These are phyloP conservation scores for Tragelaphus strepsiceros DNA, from an alignment of 2,113 vertebrate species.

Conservation along the genomic window DNA sequence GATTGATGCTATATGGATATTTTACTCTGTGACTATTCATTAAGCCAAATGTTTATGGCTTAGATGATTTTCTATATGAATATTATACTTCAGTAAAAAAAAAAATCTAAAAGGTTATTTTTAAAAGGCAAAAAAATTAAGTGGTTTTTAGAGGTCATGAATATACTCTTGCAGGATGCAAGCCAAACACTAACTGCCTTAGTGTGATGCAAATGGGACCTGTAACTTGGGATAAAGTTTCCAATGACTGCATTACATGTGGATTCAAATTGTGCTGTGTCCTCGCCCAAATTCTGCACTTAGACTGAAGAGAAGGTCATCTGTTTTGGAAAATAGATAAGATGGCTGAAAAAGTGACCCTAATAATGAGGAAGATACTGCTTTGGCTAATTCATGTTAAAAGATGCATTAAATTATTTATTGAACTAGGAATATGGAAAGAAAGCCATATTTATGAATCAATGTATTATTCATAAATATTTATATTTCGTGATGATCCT, in stretches of 20 bases:
- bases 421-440: not conserved
- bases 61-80: not conserved
- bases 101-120: not conserved
- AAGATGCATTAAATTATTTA: not conserved
- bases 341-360: not conserved
- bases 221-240: conserved; percentile 63
- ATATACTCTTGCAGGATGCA: not conserved
- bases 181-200: conserved; percentile 19
- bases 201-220: conserved; percentile 40
- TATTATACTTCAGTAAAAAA: not conserved
- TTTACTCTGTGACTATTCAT: not conserved
- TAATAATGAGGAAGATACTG: not conserved
- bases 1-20: not conserved
- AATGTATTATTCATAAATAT: not conserved
- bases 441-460: not conserved
- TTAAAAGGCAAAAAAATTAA: not conserved
- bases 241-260: conserved; percentile 25
- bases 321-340: not conserved
- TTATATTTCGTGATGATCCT: not conserved
- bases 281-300: not conserved
- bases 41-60: not conserved
- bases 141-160: conserved; percentile 29
- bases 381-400: not conserved
- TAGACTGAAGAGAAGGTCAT: conserved; percentile 29
- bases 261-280: conserved; percentile 46